Conservation (phyloP, 2,113 vertebrate genomes). For the Megaleporinus macrocephalus region DNA sequence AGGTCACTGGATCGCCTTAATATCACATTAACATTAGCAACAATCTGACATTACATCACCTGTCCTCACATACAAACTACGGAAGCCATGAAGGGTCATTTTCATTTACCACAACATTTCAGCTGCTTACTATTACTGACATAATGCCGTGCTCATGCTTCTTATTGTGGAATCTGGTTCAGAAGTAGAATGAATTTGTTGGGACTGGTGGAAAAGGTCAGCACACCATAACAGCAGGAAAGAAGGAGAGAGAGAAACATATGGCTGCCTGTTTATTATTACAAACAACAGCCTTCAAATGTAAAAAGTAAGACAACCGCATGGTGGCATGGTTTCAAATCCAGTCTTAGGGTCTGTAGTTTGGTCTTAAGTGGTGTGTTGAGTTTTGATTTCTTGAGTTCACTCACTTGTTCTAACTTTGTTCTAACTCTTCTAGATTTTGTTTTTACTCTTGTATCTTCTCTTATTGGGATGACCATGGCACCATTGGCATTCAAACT, state of each 20-base stretch:
- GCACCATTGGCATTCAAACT: no score
- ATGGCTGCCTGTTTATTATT: neutral
- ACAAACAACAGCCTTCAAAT: no score
- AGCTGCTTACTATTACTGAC: constrained; percentile 24
- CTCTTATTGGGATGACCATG: no score
- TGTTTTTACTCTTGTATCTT: no score
- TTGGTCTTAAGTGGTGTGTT: no score
- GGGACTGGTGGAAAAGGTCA: constrained; percentile 13
- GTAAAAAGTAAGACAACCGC: no score
- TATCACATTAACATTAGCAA: constrained; percentile 12
- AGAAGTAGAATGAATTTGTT: neutral
- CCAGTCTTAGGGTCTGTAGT: no score
- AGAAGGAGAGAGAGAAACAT: constrained; percentile 12
- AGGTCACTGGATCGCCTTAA: constrained; percentile 32
- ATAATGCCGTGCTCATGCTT: constrained; percentile 24
- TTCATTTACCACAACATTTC: constrained; percentile 25
- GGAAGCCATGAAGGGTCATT: constrained; percentile 41
- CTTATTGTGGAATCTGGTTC: constrained; percentile 2
- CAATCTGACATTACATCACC: constrained; percentile 35
- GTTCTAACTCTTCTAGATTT: no score
- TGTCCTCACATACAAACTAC: constrained; percentile 22
- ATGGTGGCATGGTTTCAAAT: no score
- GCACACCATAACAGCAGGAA: neutral
- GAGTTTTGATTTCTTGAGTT: no score
- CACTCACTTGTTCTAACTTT: no score